phyloP scores from a whole-genome alignment of 1,140 invertebrate species.

The Daktulosphaira vitifoliae region DNA sequence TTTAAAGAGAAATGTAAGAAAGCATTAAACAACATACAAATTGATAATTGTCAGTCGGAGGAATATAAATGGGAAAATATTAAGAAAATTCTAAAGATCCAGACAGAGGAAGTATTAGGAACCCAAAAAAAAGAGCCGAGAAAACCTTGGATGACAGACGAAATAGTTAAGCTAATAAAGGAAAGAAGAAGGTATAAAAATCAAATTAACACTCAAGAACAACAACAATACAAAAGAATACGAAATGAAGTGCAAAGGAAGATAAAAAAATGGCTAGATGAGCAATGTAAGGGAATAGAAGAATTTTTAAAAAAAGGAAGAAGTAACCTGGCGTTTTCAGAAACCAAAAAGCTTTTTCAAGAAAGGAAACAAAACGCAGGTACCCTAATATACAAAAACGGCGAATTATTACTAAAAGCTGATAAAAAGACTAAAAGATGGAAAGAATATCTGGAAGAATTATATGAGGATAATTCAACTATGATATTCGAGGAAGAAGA shows the following conservation, averaged over 20 bases:
- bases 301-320: too few species aligned
- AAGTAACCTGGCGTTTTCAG: neutral
- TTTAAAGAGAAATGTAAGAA: neutral
- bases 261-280: too few species aligned
- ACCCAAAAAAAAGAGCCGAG: too few species aligned
- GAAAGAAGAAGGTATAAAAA: neutral
- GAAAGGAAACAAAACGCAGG: neutral
- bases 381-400: neutral
- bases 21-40: too few species aligned
- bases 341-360: neutral
- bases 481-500: neutral
- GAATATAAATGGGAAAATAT: neutral
- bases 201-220: neutral
- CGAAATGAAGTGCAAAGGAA: too few species aligned
- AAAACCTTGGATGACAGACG: too few species aligned
- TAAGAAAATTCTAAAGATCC: conserved; percentile 8
- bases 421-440: neutral
- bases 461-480: neutral
- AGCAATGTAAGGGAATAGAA: too few species aligned
- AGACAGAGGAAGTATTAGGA: neutral
- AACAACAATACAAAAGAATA: too few species aligned
- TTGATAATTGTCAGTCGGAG: too few species aligned
- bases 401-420: neutral
- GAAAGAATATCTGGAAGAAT: conserved; percentile 1
- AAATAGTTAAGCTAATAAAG: too few species aligned